phyloP scores from a whole-genome alignment of 1,140 invertebrate genomes.

The Heliconius congener region DNA sequence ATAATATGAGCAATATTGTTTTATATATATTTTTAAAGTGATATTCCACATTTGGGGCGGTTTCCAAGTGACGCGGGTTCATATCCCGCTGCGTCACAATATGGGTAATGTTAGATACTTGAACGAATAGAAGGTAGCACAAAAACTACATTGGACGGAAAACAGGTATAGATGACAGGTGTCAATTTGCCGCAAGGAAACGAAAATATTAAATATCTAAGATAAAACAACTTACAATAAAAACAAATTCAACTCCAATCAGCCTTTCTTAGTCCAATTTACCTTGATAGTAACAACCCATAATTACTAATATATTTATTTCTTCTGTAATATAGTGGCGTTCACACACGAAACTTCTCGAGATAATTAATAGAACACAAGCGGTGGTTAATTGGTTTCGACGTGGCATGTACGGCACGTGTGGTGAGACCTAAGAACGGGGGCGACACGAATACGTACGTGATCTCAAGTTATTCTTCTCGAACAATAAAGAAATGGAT shows the following conservation, averaged over 20 bases:
- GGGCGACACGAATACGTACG: conserved; percentile 25
- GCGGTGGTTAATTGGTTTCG: conserved; percentile 29
- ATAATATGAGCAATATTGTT: too few species aligned
- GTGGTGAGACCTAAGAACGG: conserved; percentile 2
- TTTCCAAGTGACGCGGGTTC: too few species aligned
- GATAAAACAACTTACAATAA: not conserved
- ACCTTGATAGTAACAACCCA: not conserved
- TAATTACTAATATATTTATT: not conserved
- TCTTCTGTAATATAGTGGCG: not conserved
- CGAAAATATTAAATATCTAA: not conserved
- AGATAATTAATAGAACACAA: conserved; percentile 41
- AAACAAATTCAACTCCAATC: not conserved
- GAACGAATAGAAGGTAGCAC: too few species aligned
- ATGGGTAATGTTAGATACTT: too few species aligned
- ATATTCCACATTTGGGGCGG: too few species aligned
- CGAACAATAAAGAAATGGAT: conserved; percentile 11
- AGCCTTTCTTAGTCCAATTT: not conserved
- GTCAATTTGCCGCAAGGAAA: too few species aligned
- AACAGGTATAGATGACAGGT: too few species aligned
- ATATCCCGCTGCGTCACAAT: too few species aligned
- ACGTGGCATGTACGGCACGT: conserved; percentile 28
- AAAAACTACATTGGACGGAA: too few species aligned
- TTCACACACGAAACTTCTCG: not conserved
- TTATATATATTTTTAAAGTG: too few species aligned
- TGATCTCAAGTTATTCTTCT: conserved; percentile 31